A percentile compares a stretch with the other conserved stretches of the same genome.
phyloP scores from a whole-genome alignment of 1,140 invertebrate genomes.

The Sycophila sp. region DNA sequence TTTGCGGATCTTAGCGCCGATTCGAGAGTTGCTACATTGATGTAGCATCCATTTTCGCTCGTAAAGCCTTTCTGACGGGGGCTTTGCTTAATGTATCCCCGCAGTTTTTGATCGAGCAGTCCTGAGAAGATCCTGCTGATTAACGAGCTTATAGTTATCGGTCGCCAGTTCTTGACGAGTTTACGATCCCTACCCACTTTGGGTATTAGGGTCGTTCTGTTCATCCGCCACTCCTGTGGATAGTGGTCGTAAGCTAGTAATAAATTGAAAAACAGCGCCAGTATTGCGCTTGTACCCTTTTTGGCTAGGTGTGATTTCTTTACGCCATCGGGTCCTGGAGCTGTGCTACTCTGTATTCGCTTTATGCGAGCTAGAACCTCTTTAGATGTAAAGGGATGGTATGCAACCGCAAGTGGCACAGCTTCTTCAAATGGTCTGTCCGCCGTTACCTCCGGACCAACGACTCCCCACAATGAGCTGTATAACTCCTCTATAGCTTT shows the following conservation, averaged over 20 bases:
- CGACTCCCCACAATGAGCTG: neutral
- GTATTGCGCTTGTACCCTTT: neutral
- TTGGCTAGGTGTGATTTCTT: neutral
- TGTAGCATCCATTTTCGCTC: conserved; percentile 33
- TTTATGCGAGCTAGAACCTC: neutral
- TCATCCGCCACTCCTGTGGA: conserved; percentile 33
- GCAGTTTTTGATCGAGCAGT: conserved; percentile 1
- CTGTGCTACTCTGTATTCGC: neutral
- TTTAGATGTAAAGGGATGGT: neutral
- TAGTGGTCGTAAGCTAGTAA: neutral
- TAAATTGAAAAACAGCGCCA: conserved; percentile 33
- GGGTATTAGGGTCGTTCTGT: conserved; percentile 43
- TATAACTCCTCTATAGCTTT: neutral
- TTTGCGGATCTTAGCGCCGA: neutral
- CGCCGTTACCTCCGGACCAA: neutral
- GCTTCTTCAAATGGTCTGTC: too few species aligned
- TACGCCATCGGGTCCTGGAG: neutral
- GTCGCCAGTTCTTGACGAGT: conserved; percentile 40
- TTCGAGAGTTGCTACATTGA: conserved; percentile 1
- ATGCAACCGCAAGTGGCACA: too few species aligned
- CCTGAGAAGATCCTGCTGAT: conserved; percentile 29
- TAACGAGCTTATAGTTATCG: conserved; percentile 43
- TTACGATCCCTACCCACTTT: conserved; percentile 35
- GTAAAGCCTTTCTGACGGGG: conserved; percentile 44
- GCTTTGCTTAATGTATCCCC: neutral